Percentiles rank a stretch among this genome's conserved stretches.
Conservation (phyloP, 2,113 vertebrate genomes). For the Zapus hudsonius region DNA sequence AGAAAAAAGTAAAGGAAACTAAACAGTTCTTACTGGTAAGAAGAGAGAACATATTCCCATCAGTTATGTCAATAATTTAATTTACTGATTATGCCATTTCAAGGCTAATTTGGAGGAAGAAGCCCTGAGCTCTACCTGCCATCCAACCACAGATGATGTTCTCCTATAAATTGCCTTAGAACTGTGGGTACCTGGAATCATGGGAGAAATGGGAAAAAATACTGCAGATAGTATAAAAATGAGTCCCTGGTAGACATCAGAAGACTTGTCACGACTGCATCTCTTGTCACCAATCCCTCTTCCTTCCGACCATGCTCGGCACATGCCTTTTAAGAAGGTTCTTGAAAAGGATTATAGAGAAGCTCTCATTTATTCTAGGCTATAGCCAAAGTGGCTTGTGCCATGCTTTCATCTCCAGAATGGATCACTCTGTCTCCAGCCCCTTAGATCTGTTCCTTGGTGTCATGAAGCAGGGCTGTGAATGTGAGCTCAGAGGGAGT, state of each 20-base stretch:
- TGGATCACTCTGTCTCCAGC: neutral
- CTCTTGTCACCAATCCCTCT: neutral
- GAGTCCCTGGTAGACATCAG: conserved; percentile 38
- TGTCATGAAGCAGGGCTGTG: neutral
- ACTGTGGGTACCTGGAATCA: conserved; percentile 86
- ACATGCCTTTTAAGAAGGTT: neutral
- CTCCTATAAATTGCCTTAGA: conserved; percentile 90
- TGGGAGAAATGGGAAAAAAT: conserved; percentile 76
- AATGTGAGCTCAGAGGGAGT: neutral
- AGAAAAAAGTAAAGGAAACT: conserved; percentile 69
- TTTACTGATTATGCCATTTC: conserved; percentile 92
- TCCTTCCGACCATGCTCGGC: neutral
- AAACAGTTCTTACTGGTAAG: conserved; percentile 76
- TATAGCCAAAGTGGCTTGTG: too few species aligned
- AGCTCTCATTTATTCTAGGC: rapidly evolving
- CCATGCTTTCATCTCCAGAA: neutral
- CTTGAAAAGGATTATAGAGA: neutral
- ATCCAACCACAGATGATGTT: conserved; percentile 92
- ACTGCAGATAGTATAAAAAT: conserved; percentile 65
- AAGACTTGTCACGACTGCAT: neutral
- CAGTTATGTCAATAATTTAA: conserved; percentile 90
- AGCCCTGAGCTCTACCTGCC: conserved; percentile 89
- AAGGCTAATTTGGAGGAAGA: conserved; percentile 85
- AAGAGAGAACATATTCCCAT: conserved; percentile 80
- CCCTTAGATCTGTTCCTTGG: neutral